Evolutionary conservation across 2,797 vertebrate genomes (phyloP).

Genomic region (Malacoraja senta): DNA sequence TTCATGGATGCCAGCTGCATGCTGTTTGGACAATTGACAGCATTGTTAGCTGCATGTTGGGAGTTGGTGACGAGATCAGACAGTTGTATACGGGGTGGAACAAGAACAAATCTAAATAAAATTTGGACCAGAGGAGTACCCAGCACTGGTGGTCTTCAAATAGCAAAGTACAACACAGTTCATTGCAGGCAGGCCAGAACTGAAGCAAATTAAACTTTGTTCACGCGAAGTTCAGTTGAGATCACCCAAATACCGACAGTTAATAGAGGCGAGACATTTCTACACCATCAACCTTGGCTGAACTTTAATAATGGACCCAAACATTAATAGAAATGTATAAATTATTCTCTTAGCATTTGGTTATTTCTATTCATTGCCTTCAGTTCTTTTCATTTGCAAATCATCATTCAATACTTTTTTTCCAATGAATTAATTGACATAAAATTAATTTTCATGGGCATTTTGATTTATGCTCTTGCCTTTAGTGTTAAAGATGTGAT

Average conservation of each 20-base stretch:
- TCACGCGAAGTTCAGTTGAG: background rate
- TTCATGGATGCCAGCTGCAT: background rate
- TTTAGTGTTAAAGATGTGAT: background rate
- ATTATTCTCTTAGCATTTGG: background rate
- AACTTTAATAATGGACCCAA: background rate
- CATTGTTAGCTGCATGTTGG: background rate
- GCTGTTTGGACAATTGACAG: background rate
- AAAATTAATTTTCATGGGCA: background rate
- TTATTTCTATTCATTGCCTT: background rate
- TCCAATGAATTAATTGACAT: background rate
- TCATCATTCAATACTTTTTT: background rate
- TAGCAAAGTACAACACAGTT: background rate
- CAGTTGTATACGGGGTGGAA: background rate
- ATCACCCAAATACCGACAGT: background rate
- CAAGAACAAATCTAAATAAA: background rate
- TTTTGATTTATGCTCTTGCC: background rate
- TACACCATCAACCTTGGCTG: background rate
- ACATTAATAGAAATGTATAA: background rate
- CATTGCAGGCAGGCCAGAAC: background rate
- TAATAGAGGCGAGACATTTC: background rate
- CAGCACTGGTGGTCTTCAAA: background rate
- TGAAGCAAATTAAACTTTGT: background rate
- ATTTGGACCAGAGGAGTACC: background rate
- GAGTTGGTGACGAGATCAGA: background rate
- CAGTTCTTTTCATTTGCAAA: background rate